A percentile compares a stretch with the other conserved stretches of the same genome.
Evolutionary conservation across 2,113 vertebrate genomes (phyloP).

Genomic region (Addax nasomaculatus): DNA sequence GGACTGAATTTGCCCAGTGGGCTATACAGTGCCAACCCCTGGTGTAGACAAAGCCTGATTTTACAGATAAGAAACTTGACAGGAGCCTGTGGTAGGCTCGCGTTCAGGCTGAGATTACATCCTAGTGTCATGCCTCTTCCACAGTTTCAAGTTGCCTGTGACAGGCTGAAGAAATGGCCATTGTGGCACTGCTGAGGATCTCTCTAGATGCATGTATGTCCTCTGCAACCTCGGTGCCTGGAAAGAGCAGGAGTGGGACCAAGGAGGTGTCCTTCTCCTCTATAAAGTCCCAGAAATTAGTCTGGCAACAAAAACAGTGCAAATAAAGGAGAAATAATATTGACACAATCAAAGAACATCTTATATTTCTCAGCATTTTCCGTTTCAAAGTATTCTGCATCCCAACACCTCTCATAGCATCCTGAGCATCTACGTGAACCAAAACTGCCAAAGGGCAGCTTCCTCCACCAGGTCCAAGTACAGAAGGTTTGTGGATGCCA

Average conservation of each 20-base stretch:
- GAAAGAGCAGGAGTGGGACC: neutral
- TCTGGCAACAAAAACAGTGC: neutral
- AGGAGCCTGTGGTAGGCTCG: neutral
- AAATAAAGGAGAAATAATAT: neutral
- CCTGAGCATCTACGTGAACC: neutral
- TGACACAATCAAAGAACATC: neutral
- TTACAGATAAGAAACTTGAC: neutral
- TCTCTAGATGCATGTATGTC: neutral
- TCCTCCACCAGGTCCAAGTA: neutral
- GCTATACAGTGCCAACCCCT: neutral
- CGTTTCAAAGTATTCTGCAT: neutral
- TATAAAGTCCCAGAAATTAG: neutral
- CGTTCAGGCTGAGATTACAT: neutral
- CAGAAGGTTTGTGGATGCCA: neutral
- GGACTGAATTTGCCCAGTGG: neutral
- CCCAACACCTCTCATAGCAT: neutral
- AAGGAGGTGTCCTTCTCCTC: neutral
- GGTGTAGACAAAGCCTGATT: neutral
- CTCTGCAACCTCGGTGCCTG: neutral
- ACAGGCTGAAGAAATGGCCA: neutral
- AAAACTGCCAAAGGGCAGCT: neutral
- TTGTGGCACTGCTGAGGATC: neutral
- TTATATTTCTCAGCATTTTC: neutral
- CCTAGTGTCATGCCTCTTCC: neutral
- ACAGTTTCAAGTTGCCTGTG: too few relatives aligned